Percentiles rank a stretch among this genome's conserved stretches.
Evolutionary conservation across 2,113 vertebrate genomes (phyloP).

Genomic region (Phodopus roborovskii): DNA sequence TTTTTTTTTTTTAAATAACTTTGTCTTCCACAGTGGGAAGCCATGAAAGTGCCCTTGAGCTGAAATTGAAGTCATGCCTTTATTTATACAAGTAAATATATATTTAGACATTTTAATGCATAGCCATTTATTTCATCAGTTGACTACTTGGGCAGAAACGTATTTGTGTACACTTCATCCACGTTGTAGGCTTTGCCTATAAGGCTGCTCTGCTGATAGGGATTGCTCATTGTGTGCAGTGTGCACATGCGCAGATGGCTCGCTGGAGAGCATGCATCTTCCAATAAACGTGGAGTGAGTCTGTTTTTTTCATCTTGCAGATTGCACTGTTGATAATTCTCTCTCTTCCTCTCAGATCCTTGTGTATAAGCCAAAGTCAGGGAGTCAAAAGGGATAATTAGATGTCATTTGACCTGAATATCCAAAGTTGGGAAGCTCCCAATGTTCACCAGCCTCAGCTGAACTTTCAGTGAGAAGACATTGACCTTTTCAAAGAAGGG

Average conservation of each 20-base stretch:
- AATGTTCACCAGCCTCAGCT: background rate
- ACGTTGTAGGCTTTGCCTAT: slow-evolving; percentile 42
- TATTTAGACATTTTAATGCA: slow-evolving; percentile 60
- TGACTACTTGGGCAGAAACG: slow-evolving; percentile 31
- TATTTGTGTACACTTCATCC: slow-evolving; percentile 46
- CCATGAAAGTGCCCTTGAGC: slow-evolving; percentile 69
- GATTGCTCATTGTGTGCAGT: slow-evolving; percentile 48
- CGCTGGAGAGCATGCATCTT: background rate
- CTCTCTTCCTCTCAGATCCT: background rate
- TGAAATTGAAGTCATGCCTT: slow-evolving; percentile 59
- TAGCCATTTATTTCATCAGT: slow-evolving; percentile 68
- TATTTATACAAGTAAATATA: slow-evolving; percentile 75
- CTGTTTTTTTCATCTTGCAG: background rate
- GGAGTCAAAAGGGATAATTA: background rate
- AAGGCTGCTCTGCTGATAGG: slow-evolving; percentile 37
- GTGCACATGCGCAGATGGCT: slow-evolving; percentile 46
- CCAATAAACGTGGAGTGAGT: background rate
- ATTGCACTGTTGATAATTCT: background rate
- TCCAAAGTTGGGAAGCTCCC: background rate
- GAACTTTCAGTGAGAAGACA: background rate
- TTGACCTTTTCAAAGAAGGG: background rate
- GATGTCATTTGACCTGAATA: background rate
- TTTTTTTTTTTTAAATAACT: background rate
- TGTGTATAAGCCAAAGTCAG: background rate
- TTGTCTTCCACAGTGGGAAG: slow-evolving; percentile 53